phyloP scores from a whole-genome alignment of 2,888 invertebrate genomes.

The Eupithecia inturbata region DNA sequence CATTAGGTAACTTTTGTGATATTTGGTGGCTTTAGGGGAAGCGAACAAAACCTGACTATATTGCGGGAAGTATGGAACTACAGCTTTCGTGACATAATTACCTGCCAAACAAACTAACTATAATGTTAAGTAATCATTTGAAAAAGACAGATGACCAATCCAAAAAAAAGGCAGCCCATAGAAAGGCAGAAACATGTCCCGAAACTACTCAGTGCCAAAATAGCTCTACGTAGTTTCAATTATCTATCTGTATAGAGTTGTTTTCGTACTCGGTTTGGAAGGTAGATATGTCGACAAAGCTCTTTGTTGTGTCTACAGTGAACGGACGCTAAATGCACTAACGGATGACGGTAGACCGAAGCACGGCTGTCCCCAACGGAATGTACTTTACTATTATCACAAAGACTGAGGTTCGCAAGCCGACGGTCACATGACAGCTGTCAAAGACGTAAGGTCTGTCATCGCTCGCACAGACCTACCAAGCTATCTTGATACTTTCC shows the following conservation, averaged over 20 bases:
- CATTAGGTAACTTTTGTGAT: constrained; percentile 83
- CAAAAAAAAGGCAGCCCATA: constrained; percentile 6
- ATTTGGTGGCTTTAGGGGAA: constrained; percentile 74
- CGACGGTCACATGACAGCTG: constrained; percentile 31
- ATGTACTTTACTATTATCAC: constrained; percentile 82
- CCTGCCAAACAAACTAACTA: not conserved
- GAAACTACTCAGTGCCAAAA: not conserved
- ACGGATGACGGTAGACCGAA: constrained; percentile 36
- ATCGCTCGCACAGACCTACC: constrained; percentile 3
- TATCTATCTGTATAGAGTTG: not conserved
- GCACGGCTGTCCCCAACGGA: constrained; percentile 60
- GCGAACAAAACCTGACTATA: constrained; percentile 49
- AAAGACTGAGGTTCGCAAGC: constrained; percentile 61
- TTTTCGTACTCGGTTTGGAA: not conserved
- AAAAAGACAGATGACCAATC: not conserved
- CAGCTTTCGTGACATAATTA: constrained; percentile 21
- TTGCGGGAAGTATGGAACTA: constrained; percentile 38
- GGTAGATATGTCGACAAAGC: constrained; percentile 10
- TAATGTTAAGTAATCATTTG: not conserved
- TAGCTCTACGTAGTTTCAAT: not conserved
- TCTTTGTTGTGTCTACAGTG: constrained; percentile 38
- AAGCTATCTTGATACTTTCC: not conserved
- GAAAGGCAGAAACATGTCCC: constrained; percentile 5
- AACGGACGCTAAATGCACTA: constrained; percentile 40
- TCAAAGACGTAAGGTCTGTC: constrained; percentile 1